Base-by-base conservation (phyloP, 2,888 invertebrate genomes). In the Acleris cristana region DNA sequence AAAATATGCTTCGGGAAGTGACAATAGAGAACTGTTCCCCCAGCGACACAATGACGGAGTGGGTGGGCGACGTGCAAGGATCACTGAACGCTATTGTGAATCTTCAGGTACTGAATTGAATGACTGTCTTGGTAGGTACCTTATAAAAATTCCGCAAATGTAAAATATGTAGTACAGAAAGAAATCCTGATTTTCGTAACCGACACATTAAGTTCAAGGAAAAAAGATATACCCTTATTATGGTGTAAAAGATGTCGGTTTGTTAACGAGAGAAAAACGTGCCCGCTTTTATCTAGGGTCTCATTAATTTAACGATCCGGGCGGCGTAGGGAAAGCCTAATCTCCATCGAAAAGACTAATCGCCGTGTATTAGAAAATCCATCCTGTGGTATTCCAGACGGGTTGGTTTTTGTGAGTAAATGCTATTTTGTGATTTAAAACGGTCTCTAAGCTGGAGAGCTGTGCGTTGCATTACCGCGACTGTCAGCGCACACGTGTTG, bases 31-130 rank as follows among this genome's bases (percentile, higher is more conserved):
- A 72, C 81, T 81, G 82, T 77, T 81, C 79, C 81, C 76, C 77
- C 76, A 79, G 79, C 79, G 83, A 81, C 82, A 88, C 85, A 87
- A 88, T 87, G 86, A 84, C 87, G 75, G 71, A 73, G 70, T 71
- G 85, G 87, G 91, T 90, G 87, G 89, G 89, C 86, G 86, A 79
- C 76, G 76, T 76, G 80, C 73, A 74, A 84, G 81, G 92, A 89
- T 91, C 89, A 88, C 83, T 89, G 90, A 85, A 88, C 92, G 84
- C 82, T 73, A 87, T 88, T 89, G 87, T 88, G 82, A 85, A 86
- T 89, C 85, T 83, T 79, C 88, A 87, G 86, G 86, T 87, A 87
- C 83, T 76, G 72, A 54, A 67, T 63, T 77, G 76, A 83, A 84
- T 81, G 76, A 76, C 79, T 80, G 80, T 74, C 79, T 80, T 79